These are phyloP conservation scores for Telenomus remus DNA, from an alignment of 1,140 invertebrate genomes.

Conservation along the genomic window DNA sequence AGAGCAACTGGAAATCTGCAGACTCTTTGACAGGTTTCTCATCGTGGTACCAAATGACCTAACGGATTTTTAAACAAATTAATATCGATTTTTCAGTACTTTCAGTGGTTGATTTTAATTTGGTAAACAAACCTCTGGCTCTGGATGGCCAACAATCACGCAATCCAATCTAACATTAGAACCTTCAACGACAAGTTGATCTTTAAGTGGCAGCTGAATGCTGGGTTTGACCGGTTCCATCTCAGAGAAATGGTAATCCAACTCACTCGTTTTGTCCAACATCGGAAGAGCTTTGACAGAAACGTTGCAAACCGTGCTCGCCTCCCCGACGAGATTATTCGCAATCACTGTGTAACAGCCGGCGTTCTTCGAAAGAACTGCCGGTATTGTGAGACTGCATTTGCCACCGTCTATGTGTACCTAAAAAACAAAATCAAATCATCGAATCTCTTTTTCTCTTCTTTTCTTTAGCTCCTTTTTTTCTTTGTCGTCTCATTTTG, in stretches of 20 bases:
- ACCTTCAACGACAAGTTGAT: constrained; percentile 83
- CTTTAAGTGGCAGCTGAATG: constrained; percentile 83
- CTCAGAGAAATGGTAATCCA: constrained; percentile 80
- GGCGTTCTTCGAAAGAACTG: constrained; percentile 83
- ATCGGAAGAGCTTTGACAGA: constrained; percentile 83
- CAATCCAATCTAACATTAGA: constrained; percentile 84
- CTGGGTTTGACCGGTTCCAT: constrained; percentile 83
- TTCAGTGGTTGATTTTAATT: too few species aligned
- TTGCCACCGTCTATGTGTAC: constrained; percentile 78
- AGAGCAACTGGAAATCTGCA: constrained; percentile 85
- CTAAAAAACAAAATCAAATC: constrained; percentile 69
- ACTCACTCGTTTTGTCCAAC: constrained; percentile 84
- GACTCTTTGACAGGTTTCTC: constrained; percentile 89
- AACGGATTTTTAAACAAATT: constrained; percentile 34
- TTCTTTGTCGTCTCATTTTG: constrained; percentile 25
- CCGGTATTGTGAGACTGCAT: constrained; percentile 80
- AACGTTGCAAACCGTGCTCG: constrained; percentile 79
- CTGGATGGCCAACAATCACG: constrained; percentile 88
- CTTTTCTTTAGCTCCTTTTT: constrained; percentile 46
- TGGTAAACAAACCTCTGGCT: constrained; percentile 81
- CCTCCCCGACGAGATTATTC: constrained; percentile 80
- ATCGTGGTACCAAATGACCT: constrained; percentile 92
- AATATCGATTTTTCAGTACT: neutral
- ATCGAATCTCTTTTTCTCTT: constrained; percentile 17
- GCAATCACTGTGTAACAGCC: constrained; percentile 81